Percentiles rank a stretch among this genome's conserved stretches.
Conservation (phyloP, 2,113 vertebrate genomes). For the Ceyx margarethae region DNA sequence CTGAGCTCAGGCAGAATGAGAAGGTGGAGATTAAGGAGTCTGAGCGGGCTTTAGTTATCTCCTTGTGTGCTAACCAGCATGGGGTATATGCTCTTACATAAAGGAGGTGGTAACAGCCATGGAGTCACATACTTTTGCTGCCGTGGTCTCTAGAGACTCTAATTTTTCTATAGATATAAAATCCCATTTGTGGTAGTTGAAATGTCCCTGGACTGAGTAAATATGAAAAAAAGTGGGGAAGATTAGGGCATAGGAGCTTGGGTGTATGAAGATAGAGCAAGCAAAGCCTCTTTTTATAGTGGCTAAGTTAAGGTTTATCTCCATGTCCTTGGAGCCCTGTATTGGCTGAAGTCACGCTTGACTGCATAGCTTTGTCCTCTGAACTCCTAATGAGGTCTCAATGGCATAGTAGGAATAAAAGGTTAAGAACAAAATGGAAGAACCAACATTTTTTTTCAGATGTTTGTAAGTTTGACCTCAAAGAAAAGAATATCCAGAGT, state of each 20-base stretch:
- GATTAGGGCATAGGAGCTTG: background rate
- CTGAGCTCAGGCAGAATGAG: background rate
- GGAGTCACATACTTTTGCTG: background rate
- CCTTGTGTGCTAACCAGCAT: background rate
- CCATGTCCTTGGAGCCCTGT: background rate
- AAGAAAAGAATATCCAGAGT: background rate
- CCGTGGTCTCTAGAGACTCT: background rate
- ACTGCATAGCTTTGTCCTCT: background rate
- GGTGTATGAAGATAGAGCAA: background rate
- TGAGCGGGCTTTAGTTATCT: background rate
- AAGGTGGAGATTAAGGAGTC: background rate
- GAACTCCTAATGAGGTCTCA: background rate
- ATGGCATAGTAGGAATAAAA: background rate
- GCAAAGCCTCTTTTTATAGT: background rate
- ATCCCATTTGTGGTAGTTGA: background rate
- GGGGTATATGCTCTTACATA: background rate
- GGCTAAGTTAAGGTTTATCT: background rate
- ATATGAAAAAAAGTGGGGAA: background rate
- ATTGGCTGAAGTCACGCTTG: background rate
- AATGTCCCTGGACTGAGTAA: background rate
- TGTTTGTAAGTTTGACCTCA: background rate
- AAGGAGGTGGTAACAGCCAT: background rate
- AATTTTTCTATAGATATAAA: background rate
- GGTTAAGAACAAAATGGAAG: background rate
- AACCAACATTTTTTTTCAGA: background rate